phyloP scores from a whole-genome alignment of 2,113 vertebrate genomes.

The Pelodiscus sinensis region DNA sequence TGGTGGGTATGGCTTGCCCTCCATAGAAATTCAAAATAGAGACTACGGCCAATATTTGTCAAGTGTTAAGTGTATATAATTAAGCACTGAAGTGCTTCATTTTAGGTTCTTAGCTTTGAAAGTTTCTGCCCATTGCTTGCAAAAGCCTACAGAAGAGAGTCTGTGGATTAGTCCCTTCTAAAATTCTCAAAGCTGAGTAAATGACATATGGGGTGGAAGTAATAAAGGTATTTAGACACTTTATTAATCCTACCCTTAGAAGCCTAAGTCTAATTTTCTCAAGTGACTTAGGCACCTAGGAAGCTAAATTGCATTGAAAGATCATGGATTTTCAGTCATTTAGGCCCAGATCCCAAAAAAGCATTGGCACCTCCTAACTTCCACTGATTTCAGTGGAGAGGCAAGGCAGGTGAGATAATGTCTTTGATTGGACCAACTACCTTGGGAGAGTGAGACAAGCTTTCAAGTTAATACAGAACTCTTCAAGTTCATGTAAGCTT shows the following conservation, averaged over 20 bases:
- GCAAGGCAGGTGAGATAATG: neutral
- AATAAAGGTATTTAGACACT: neutral
- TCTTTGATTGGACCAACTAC: neutral
- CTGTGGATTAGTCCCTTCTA: neutral
- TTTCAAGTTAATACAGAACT: neutral
- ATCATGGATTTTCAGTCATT: neutral
- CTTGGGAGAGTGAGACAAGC: neutral
- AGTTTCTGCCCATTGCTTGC: neutral
- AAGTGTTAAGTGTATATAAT: neutral
- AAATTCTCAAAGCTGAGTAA: neutral
- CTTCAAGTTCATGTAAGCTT: neutral
- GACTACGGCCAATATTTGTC: too few relatives aligned
- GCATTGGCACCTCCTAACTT: neutral
- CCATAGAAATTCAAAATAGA: neutral
- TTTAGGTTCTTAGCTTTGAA: neutral
- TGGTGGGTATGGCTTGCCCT: neutral
- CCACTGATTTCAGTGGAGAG: neutral
- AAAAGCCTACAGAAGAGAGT: neutral
- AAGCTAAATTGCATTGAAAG: neutral
- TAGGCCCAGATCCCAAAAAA: neutral
- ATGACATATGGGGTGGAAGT: neutral
- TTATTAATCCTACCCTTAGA: neutral
- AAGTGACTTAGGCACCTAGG: neutral
- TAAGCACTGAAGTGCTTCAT: neutral
- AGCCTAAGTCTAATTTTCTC: neutral